Evolutionary conservation across 2,797 vertebrate genomes (phyloP), one percentile per base, ranked within the genome.

Genomic region (Melanotaenia maccullochi): DNA sequence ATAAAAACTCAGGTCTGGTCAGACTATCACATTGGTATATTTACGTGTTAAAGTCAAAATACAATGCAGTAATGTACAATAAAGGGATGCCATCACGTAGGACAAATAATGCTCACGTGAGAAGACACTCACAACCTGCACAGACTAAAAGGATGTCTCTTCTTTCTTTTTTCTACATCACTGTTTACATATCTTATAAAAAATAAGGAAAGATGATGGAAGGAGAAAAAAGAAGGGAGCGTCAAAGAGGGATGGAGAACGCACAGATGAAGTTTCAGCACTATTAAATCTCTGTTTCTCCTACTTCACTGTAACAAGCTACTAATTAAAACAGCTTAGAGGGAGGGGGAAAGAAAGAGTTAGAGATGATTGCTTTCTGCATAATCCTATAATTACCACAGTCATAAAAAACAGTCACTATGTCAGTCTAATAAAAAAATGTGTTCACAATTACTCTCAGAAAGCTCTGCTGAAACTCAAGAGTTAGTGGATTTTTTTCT

Each of bases 341-440:
- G 78, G 75, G 72, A 84, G 81, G 78, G 83, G 75, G 81, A 65
- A 78, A 87, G 78, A 79, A 62, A 83, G 81, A 86, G 85, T 85
- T 85, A 82, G 90, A 88, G 85, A 90, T 90, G 86, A 92, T 90
- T 91, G 86, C 88, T 83, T 91, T 73, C 85, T 89, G 89, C 88
- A 93, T 94, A 94, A 94, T 94, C 91, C 90, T 85, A 91, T 93
- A 92, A 95, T 94, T 94, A 95, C 85, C 83, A 92, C 84, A 90
- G 91, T 90, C 91, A 91, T 91, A 91, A 92, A 90, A 92, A 87
- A 87, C 74, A 87, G 82, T 86, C 80, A 82, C 85, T 87, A 82
- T 89, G 90, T 90, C 90, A 83, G 86, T 90, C 89, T 91, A 92
- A 94, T 91, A 84, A 85, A 90, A 85, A 89, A 87, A 90, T 83